Evolutionary conservation across 2,797 vertebrate species (phyloP), one percentile per base, ranked within the genome.

Genomic region (Poecilia gillii): DNA sequence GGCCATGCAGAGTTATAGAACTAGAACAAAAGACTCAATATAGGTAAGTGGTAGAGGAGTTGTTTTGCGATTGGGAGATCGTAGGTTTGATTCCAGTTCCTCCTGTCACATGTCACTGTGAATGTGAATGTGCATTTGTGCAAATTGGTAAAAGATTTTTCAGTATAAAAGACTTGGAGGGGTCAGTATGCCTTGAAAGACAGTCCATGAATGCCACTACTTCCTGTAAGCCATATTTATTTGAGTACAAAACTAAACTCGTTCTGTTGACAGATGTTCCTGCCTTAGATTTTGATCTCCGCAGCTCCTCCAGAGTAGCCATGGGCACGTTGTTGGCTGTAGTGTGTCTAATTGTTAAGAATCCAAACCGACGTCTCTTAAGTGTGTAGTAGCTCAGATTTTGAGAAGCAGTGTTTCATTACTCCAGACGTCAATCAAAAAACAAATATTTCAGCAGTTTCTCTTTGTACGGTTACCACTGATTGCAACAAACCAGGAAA

Each of bases 321-420:
- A 64, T 64, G 59, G 59, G 33, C 8, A 14, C 33, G 18, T 64
- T 64, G 28, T 31, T 59, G 41, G 28, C 57, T 59, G 11, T 28
- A 59, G 49, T 74, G 75, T 47, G 62, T 25, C 51, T 33, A 43
- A 59, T 80, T 51, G 53, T 77, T 77, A 43, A 41, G 20, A 41
- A 41, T 68, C 36, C 39, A 41, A 41, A 23, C 3, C 43, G 5
- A 7, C 36, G 6, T 31, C 36, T 77, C 74, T 80, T 49, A 23
- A 84, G 79, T 79, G 78, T 81, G 82, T 72, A 51, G 78, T 74
- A 66, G n/a, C 28, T 53, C 59, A n/a, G 8, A 23, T 73, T 84
- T 83, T 49, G 77, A 55, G 20, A 49, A 84, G 64, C 39, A 12
- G 12, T 16, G 77, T 51, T 75, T 73, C 8, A 13, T 18, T 31